Conservation (phyloP, 2,888 invertebrate species). For the Rhaphigaster nebulosa region DNA sequence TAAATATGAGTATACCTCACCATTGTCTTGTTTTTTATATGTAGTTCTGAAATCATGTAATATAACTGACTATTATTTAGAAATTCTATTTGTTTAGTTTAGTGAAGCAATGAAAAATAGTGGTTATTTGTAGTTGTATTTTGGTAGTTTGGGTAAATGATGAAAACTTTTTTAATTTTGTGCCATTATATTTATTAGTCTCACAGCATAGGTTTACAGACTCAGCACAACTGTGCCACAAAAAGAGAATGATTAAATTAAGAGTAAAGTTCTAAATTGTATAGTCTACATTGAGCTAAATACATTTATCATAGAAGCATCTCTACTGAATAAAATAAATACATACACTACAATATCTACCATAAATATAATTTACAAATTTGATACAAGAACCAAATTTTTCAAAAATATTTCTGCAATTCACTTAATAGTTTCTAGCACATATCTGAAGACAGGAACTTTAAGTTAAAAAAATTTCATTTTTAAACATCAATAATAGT, state of each 20-base stretch:
- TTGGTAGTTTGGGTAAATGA: background rate
- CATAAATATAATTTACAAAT: conserved; percentile 59
- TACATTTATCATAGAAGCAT: conserved; percentile 52
- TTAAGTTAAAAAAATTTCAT: conserved; percentile 56
- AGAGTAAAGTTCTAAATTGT: conserved; percentile 27
- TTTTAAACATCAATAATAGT: conserved; percentile 48
- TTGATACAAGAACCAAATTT: conserved; percentile 44
- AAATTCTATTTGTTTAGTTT: too few relatives aligned
- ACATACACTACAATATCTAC: conserved; percentile 52
- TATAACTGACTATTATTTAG: too few relatives aligned
- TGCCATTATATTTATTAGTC: conserved; percentile 55
- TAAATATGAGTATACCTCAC: too few relatives aligned
- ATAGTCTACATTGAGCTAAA: conserved; percentile 53
- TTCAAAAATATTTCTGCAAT: conserved; percentile 51
- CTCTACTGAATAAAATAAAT: conserved; percentile 53
- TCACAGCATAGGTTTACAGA: conserved; percentile 57
- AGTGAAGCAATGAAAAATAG: background rate
- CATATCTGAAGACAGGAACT: conserved; percentile 51
- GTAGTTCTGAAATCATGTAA: too few relatives aligned
- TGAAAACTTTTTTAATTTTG: conserved; percentile 22
- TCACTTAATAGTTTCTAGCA: conserved; percentile 45
- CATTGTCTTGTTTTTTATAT: too few relatives aligned
- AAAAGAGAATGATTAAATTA: conserved; percentile 53
- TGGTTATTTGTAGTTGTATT: background rate
- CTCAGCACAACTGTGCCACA: conserved; percentile 48